Evolutionary conservation across 2,113 vertebrate species (phyloP), one percentile per base, ranked within the genome.

Genomic region (Boulengeromyrus knoepffleri): DNA sequence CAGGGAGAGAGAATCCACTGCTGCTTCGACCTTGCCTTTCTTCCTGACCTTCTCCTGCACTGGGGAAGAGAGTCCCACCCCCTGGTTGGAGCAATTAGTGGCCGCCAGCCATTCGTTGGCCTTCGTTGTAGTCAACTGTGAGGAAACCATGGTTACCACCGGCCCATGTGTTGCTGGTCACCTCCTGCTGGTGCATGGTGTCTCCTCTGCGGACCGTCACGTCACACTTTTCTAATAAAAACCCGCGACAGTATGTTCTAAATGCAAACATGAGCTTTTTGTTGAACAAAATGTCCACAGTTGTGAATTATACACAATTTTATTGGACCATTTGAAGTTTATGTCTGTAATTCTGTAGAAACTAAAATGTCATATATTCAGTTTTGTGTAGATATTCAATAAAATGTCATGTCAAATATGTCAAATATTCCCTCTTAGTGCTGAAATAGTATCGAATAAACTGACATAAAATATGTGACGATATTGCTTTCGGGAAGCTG

Each of bases 231-330:
- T 70, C 62, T 70, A 70, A 45, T n/a, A n/a, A 88, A 88, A 83
- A 49, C 24, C 56, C 42, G 58, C 27, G 31, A 89, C 56, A 53
- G 77, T 56, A 15, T 36, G 56, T 66, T 74, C 90, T 89, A 86
- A 74, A 89, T 89, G 88, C 80, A 77, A 91, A 86, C 42, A 45
- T 84, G 52, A 85, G 85, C 74, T 56, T 89, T 85, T 15, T 70
- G 27, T 31, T 45, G 58, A 89, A 85, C 42, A 70, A 36, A 85
- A 85, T 21, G 89, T 45, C 36, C 89, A 89, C 7, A 58, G 27
- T 53, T 89, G 77, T 85, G 5, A 84, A 89, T 49, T 36, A 85
- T 36, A 56, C 85, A 84, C 24, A 15, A 13, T 84, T 86, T 42
- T 56, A 52, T 62, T 89, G 62, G 88, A 89, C 84, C 84, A 52